phyloP scores from a whole-genome alignment of 1,140 invertebrate genomes.

The Drosophila chauvacae region DNA sequence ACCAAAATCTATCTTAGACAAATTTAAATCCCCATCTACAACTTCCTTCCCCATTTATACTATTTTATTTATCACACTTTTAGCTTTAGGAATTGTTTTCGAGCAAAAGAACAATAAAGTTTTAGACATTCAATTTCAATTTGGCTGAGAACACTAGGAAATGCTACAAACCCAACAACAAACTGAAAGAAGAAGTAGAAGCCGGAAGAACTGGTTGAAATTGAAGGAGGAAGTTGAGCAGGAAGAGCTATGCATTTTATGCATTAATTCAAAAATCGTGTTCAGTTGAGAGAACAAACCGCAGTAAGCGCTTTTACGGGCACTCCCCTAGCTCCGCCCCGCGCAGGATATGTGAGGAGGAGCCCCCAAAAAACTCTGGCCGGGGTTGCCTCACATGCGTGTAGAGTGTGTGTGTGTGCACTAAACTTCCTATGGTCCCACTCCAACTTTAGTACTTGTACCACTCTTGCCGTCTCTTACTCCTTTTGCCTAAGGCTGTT shows the following conservation, averaged over 20 bases:
- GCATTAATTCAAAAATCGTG: conserved; percentile 77
- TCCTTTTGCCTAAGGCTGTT: conserved; percentile 35
- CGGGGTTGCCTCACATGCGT: conserved; percentile 7
- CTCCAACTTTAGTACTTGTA: not conserved
- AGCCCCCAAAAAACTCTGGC: conserved; percentile 23
- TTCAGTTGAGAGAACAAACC: conserved; percentile 51
- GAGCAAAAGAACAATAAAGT: conserved; percentile 32
- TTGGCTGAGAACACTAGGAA: conserved; percentile 44
- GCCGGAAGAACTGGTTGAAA: conserved; percentile 13
- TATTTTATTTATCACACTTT: not conserved
- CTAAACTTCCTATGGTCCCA: conserved; percentile 26
- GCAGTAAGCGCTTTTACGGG: conserved; percentile 46
- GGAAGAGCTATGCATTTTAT: conserved; percentile 61
- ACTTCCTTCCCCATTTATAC: not conserved
- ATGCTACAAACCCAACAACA: conserved; percentile 19
- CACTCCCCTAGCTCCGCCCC: conserved; percentile 1
- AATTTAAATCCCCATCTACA: not conserved
- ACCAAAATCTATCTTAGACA: not conserved
- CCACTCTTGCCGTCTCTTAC: not conserved
- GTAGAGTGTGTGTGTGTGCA: conserved; percentile 1
- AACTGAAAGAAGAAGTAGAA: conserved; percentile 6
- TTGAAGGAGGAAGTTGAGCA: conserved; percentile 24
- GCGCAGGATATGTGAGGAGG: not conserved
- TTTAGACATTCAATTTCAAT: conserved; percentile 64
- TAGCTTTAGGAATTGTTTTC: not conserved